phyloP scores from a whole-genome alignment of 2,888 invertebrate genomes.

The Pediacus dermestoides region DNA sequence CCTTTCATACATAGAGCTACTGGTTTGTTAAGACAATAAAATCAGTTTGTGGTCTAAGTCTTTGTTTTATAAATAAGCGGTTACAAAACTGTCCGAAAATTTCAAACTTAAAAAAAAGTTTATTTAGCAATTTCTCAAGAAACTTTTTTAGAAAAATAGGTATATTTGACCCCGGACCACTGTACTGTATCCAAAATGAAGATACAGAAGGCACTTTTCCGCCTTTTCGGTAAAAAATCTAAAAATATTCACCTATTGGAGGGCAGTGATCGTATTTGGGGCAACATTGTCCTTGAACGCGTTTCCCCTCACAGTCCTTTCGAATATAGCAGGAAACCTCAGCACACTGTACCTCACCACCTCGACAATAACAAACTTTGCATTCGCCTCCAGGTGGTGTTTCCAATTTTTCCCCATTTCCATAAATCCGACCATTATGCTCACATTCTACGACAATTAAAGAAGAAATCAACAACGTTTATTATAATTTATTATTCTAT shows the following conservation, averaged over 20 bases:
- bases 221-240: background rate
- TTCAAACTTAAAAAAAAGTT: no score
- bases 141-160: no score
- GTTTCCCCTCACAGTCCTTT: conserved; percentile 70
- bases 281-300: conserved; percentile 72
- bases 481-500: no score
- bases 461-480: conserved; percentile 17
- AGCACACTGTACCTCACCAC: conserved; percentile 74
- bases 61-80: no score
- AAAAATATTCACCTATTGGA: conserved; percentile 54
- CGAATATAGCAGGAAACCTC: conserved; percentile 73
- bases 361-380: conserved; percentile 76
- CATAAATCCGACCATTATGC: conserved; percentile 69
- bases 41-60: no score
- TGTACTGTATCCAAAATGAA: no score
- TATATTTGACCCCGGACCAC: no score
- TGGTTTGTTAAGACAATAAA: no score
- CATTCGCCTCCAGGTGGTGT: conserved; percentile 70
- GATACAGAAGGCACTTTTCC: no score
- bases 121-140: no score
- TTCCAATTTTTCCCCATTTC: conserved; percentile 69
- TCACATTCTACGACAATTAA: conserved; percentile 64
- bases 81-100: no score
- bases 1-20: no score
- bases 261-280: conserved; percentile 81